Conservation (phyloP, 2,797 vertebrate genomes). For the Notoglanidium macrostoma region DNA sequence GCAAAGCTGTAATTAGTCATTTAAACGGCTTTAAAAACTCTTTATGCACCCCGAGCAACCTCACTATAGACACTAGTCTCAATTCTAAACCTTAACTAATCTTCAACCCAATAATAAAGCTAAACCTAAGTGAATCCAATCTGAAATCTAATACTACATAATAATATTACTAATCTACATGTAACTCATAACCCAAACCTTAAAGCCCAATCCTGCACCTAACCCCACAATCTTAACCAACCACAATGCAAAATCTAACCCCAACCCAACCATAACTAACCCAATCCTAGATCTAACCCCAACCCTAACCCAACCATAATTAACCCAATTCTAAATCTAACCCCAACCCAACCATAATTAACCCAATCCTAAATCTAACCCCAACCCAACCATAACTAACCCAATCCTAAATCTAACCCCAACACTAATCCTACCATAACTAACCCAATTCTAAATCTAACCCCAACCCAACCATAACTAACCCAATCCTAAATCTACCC, state of each 20-base stretch:
- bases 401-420: background rate
- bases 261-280: too few species aligned
- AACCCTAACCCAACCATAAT: too few species aligned
- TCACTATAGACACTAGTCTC: background rate
- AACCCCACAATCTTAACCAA: background rate
- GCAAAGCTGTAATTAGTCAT: conserved; percentile 20
- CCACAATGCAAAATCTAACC: background rate
- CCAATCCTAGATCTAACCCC: background rate
- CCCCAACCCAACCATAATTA: background rate
- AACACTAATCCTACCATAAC: background rate
- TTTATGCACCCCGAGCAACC: background rate
- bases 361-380: background rate
- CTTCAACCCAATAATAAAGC: background rate
- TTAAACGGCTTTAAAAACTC: background rate
- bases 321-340: background rate
- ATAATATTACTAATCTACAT: background rate
- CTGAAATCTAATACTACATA: background rate
- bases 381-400: background rate
- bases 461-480: background rate
- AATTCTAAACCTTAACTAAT: conserved; percentile 2
- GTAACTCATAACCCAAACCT: background rate
- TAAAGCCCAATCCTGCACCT: background rate
- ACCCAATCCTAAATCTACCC: background rate
- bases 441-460: too few species aligned
- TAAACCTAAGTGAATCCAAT: background rate